Percentiles rank a stretch among this genome's conserved stretches.
These are phyloP conservation scores for Thalassarche chlororhynchos DNA, from an alignment of 2,113 vertebrate genomes.

Conservation along the genomic window DNA sequence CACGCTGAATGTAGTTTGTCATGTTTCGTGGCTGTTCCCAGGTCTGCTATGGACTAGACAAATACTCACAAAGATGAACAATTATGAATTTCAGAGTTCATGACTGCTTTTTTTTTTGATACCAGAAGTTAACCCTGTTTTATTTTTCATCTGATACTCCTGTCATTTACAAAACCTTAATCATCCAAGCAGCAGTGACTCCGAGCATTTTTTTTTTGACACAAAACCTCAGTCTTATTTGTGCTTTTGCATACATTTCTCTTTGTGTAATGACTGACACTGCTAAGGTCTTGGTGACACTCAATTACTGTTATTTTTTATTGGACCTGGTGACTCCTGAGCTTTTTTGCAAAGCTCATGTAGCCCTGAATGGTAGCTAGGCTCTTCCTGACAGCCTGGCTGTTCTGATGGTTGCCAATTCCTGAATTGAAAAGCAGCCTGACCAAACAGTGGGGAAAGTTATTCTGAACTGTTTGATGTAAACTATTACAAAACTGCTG, in stretches of 20 bases:
- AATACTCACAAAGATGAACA: background rate
- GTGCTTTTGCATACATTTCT: background rate
- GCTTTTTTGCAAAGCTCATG: background rate
- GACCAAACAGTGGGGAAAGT: background rate
- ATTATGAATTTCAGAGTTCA: background rate
- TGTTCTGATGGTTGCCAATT: background rate
- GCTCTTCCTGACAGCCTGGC: background rate
- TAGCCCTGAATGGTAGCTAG: background rate
- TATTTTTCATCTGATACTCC: background rate
- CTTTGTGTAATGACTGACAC: background rate
- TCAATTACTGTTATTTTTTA: background rate
- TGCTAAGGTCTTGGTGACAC: background rate
- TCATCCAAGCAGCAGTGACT: background rate
- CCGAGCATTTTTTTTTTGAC: background rate
- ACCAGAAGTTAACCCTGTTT: background rate
- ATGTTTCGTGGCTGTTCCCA: background rate
- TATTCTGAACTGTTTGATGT: background rate
- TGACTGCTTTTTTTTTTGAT: background rate
- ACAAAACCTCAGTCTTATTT: background rate
- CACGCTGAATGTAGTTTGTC: background rate
- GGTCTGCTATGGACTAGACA: background rate
- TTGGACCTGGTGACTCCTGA: background rate
- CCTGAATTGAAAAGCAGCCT: background rate
- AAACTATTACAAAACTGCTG: background rate
- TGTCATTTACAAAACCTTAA: background rate